Percentiles rank a stretch among this genome's conserved stretches.
These are phyloP conservation scores for Seladonia tumulorum DNA, from an alignment of 2,888 invertebrate species.

Conservation along the genomic window DNA sequence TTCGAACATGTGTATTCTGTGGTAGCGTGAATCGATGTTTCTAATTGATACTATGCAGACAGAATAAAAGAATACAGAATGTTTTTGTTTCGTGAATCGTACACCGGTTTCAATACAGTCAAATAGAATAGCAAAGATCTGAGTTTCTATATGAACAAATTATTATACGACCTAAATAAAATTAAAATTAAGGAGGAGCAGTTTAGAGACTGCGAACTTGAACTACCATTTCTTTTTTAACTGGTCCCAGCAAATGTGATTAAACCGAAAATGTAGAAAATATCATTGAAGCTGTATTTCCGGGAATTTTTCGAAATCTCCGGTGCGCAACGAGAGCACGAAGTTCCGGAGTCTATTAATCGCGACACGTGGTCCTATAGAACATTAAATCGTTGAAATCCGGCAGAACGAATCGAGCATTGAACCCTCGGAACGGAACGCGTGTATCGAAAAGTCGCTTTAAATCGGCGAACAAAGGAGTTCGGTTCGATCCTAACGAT, in stretches of 20 bases:
- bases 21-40: too few relatives aligned
- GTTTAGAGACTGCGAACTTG: too few relatives aligned
- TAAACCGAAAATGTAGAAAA: background rate
- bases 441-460: background rate
- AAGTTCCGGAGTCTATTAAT: background rate
- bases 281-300: background rate
- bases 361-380: background rate
- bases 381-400: background rate
- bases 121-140: background rate
- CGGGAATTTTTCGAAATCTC: background rate
- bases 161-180: background rate
- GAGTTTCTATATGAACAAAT: too few relatives aligned
- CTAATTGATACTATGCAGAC: background rate
- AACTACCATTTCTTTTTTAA: too few relatives aligned
- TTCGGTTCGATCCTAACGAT: background rate
- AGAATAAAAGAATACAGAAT: background rate
- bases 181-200: too few relatives aligned
- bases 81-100: background rate
- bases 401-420: background rate
- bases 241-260: too few relatives aligned
- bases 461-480: background rate
- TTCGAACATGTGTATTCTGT: too few relatives aligned
- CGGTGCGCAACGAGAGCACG: background rate
- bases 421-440: background rate
- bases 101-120: background rate